phyloP scores from a whole-genome alignment of 2,113 vertebrate species.

The Myotis yumanensis region DNA sequence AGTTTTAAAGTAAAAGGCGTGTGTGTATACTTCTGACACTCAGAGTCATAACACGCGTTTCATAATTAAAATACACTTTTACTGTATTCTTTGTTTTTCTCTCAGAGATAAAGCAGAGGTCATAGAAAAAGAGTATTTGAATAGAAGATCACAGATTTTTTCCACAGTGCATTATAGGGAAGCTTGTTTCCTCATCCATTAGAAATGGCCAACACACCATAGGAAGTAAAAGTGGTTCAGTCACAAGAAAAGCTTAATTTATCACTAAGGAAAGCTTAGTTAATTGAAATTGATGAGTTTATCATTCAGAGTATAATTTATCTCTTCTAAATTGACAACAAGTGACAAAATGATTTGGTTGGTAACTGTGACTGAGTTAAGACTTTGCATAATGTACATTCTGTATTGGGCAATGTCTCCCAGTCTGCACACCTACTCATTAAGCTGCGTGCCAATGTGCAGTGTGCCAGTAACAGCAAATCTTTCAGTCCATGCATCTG shows the following conservation, averaged over 20 bases:
- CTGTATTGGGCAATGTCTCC: not conserved
- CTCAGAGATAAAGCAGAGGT: not conserved
- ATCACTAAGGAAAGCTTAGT: not conserved
- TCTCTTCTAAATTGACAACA: not conserved
- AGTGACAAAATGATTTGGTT: not conserved
- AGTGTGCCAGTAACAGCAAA: not conserved
- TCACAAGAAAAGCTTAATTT: not conserved
- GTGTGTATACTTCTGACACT: not conserved
- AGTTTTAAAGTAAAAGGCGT: not conserved
- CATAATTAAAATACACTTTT: not conserved
- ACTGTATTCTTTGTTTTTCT: not conserved
- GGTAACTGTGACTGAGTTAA: not conserved
- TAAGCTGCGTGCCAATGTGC: not conserved
- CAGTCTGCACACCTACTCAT: not conserved
- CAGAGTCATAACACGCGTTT: not conserved
- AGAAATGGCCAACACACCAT: not conserved
- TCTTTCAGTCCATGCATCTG: no score
- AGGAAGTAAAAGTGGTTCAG: not conserved
- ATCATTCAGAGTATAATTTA: not conserved
- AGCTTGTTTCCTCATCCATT: not conserved
- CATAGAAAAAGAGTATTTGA: not conserved
- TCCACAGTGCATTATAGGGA: not conserved
- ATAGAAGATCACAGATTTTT: not conserved
- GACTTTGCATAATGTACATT: not conserved
- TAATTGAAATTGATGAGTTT: not conserved